Percentiles rank a stretch among this genome's conserved stretches.
Conservation (phyloP, 2,797 vertebrate species). For the Artibeus lituratus region DNA sequence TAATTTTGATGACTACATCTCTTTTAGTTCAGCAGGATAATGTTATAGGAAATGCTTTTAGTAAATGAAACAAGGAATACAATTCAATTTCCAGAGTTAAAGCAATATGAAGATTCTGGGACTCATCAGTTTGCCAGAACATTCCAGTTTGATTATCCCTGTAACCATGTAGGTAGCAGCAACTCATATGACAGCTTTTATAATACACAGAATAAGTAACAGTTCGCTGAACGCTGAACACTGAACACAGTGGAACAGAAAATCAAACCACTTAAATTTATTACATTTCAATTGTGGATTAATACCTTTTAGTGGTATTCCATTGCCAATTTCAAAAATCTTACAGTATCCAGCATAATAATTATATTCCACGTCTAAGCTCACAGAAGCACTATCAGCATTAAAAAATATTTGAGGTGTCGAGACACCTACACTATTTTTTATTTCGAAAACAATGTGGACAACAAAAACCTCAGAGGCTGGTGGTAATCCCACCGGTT, state of each 20-base stretch:
- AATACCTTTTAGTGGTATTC: neutral
- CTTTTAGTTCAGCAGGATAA: constrained; percentile 73
- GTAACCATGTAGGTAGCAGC: too few relatives aligned
- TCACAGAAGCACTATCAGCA: neutral
- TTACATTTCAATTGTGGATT: neutral
- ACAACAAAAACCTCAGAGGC: neutral
- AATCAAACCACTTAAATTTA: neutral
- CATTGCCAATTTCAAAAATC: neutral
- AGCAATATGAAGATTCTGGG: constrained; percentile 35
- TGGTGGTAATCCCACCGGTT: neutral
- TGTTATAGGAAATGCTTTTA: constrained; percentile 63
- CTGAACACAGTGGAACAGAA: neutral
- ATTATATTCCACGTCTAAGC: neutral
- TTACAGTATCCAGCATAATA: neutral
- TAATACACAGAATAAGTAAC: neutral
- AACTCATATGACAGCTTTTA: neutral
- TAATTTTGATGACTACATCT: constrained; percentile 72
- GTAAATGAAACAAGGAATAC: constrained; percentile 29
- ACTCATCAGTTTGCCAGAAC: neutral
- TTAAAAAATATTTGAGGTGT: neutral
- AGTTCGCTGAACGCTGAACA: neutral
- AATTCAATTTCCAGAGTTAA: constrained; percentile 18
- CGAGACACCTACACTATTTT: neutral
- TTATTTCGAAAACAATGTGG: neutral
- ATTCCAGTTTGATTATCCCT: neutral